These are phyloP conservation scores for Macquaria australasica DNA, from an alignment of 2,113 vertebrate species.

Conservation along the genomic window DNA sequence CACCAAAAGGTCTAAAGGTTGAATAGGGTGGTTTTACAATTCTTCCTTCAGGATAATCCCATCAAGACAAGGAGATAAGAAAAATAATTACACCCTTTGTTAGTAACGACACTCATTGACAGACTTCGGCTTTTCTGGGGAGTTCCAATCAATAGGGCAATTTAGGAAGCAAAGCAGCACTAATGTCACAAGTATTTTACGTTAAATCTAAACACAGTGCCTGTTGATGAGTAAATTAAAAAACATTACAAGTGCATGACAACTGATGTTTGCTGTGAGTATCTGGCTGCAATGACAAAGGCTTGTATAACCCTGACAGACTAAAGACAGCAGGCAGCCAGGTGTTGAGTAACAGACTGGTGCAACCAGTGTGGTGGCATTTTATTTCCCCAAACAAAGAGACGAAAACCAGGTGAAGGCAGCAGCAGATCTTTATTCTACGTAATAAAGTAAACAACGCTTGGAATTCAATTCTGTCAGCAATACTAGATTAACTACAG, in stretches of 20 bases:
- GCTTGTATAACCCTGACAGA: conserved; percentile 17
- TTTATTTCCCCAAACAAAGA: conserved; percentile 31
- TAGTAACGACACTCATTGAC: conserved; percentile 18
- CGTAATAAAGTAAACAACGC: neutral
- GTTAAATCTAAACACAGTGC: neutral
- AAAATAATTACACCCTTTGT: conserved; percentile 45
- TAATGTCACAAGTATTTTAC: neutral
- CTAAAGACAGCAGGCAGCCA: neutral
- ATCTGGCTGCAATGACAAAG: conserved; percentile 1
- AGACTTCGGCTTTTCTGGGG: neutral
- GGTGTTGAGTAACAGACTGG: conserved; percentile 65
- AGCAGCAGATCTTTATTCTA: conserved; percentile 11
- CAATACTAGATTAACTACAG: neutral
- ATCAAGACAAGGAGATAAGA: conserved; percentile 64
- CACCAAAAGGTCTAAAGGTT: conserved; percentile 77
- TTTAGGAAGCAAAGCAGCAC: too few species aligned
- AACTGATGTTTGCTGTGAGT: conserved; percentile 7
- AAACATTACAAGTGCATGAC: neutral
- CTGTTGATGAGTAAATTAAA: neutral
- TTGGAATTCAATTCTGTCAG: conserved; percentile 1
- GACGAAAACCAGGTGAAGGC: neutral
- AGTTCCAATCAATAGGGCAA: neutral
- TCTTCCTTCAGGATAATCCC: conserved; percentile 28
- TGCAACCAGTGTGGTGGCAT: conserved; percentile 56
- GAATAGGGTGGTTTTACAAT: conserved; percentile 61